Conservation (phyloP, 2,888 invertebrate species). For the Microctonus aethiopoides region DNA sequence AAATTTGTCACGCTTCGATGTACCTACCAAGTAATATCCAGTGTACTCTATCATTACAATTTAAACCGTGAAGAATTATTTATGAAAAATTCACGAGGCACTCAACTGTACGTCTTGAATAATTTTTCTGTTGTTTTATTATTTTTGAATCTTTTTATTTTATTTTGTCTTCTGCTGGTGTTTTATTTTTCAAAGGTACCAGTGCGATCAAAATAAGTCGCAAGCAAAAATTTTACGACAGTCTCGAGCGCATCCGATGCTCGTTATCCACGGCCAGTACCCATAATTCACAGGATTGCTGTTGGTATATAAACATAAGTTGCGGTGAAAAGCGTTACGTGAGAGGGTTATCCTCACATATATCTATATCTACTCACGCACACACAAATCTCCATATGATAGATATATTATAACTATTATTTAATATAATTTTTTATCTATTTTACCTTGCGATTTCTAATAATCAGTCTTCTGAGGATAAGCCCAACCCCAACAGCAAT, state of each 20-base stretch:
- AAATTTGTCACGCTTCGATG: constrained; percentile 5
- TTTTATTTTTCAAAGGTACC: background rate
- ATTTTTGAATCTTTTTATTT: background rate
- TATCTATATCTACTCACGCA: too few relatives aligned
- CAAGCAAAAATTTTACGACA: constrained; percentile 12
- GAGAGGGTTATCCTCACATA: constrained; percentile 5
- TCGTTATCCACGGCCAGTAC: constrained; percentile 30
- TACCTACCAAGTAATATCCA: background rate
- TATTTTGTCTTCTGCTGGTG: background rate
- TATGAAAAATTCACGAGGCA: constrained; percentile 27
- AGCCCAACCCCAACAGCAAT: constrained; percentile 66
- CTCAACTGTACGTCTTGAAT: background rate
- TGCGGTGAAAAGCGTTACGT: background rate
- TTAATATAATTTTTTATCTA: background rate
- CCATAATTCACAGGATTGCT: constrained; percentile 22
- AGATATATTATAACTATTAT: background rate
- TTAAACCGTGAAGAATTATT: constrained; percentile 40
- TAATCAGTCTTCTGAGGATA: constrained; percentile 66
- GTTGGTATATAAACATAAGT: background rate
- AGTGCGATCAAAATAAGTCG: background rate
- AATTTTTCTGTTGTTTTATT: background rate
- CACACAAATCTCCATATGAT: background rate
- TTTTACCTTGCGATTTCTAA: constrained; percentile 66
- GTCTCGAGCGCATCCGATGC: constrained; percentile 11
- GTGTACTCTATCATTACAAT: constrained; percentile 37